Base-by-base conservation (phyloP, 2,888 invertebrate species). In the Fragum sueziense region DNA sequence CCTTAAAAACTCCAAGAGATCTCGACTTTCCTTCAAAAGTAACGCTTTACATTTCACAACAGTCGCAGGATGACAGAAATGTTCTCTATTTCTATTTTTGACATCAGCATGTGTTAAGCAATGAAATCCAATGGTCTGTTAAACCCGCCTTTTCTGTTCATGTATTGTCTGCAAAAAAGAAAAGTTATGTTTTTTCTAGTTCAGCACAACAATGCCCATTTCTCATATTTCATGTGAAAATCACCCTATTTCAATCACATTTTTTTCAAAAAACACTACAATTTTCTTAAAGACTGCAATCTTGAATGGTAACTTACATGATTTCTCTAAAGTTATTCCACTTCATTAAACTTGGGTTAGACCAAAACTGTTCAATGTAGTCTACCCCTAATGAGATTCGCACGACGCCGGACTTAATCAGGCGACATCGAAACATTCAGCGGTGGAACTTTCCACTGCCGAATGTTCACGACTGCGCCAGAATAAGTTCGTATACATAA, bases 111-210 rank as follows among this genome's bases (percentile, higher is more conserved):
- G n/a, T 61, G 61, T 88, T 84, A 92, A 86, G 98, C 97, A 85
- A 99, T 98, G 94, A 98, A 98, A 94, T 99, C 99, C 85, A 99
- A 94, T 54, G 99, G 99, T 92, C 99, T 95, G 94, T 99, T 99
- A 94, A 99, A 99, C 74, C 99, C 99, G 84, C 99, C 99, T 94
- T 98, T 98, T 82, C 99, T 95, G 94, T 99, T 99, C 99, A 99
- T 99, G 93, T 99, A 99, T 94, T 99, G 99, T 89, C 93, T 92
- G 89, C n/a, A 86, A 85, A 47, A 31, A 70, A 69, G 77, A 68
- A 71, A 47, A 70, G 17, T 65, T 47, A 25, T 22, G 22, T 20
- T n/a, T n/a, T n/a, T n/a, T n/a, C n/a, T n/a, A n/a, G n/a, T n/a
- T n/a, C n/a, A 54, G 22, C 22, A 54, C 22, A n/a, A 54, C 17